Base-by-base conservation (phyloP, 2,113 vertebrate genomes). In the Pachycephala philippinensis region DNA sequence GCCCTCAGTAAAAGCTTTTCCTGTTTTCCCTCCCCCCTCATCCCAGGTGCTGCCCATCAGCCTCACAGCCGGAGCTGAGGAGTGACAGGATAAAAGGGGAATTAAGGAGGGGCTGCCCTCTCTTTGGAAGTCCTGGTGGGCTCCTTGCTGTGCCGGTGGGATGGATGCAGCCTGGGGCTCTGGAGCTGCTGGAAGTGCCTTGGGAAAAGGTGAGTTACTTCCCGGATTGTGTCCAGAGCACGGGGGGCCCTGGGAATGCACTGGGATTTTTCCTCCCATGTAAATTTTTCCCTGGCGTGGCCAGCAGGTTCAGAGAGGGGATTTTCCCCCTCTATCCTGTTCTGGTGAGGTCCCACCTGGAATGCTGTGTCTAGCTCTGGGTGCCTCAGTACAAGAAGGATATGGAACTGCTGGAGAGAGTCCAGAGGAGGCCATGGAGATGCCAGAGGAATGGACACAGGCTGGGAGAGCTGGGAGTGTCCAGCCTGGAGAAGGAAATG, bases 71-170 rank as follows among this genome's bases (percentile, higher is more conserved):
- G 90, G 22, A 60, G 65, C 31, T 15, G 44, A 16, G 27, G 3
- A 17, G 4, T 0, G 37, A 11, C 24, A 30, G 47, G 31, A 17
- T 84, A 82, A 76, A 76, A 87, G 35, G 4, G 39, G 33, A 18
- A 9, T 3, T 6, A 9, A 10, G 11, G 22, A 0, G 1, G 4
- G 0, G 12, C 0, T 6, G 7, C 4, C 2, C 0, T 8, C 0
- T 3, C 5, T 42, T 7, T 6, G 52, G 45, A 17, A 13, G 17
- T 8, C 15, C 17, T 4, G n/a, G 11, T 45, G 39, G 21, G 11
- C 7, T 52, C 44, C 28, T 39, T 21, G 19, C 33, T n/a, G 19
- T 82, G 42, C 57, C 0, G 1, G 18, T 37, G 76, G 52, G 33
- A 39, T 52, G 61, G 61, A 31, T 60, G 11, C 10, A 5, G 69